Evolutionary conservation across 2,888 invertebrate genomes (phyloP).

Genomic region (Hoplodrina ambigua): DNA sequence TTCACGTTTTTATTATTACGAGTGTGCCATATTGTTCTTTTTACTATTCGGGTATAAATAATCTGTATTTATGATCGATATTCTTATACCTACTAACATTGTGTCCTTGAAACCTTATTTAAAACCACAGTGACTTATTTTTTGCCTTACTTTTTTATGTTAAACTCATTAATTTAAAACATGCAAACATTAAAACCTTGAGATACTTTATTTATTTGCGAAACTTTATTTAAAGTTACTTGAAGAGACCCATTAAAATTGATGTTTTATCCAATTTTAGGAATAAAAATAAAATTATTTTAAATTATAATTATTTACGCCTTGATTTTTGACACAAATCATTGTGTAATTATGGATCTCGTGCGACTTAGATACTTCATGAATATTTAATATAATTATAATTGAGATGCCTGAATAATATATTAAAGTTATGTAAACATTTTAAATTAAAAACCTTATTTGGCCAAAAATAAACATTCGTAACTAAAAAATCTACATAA

Average conservation of each 20-base stretch:
- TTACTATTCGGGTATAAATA: too few species aligned
- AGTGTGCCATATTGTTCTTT: too few species aligned
- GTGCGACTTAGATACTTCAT: slow-evolving; percentile 29
- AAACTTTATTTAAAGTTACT: not conserved
- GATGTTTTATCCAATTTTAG: not conserved
- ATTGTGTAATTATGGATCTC: slow-evolving; percentile 30
- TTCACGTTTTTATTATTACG: too few species aligned
- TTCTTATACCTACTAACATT: too few species aligned
- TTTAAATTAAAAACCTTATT: slow-evolving; percentile 1
- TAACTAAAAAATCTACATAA: not conserved
- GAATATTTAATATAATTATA: slow-evolving; percentile 27
- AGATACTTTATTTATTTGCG: not conserved
- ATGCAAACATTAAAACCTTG: not conserved
- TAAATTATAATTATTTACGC: slow-evolving; percentile 29
- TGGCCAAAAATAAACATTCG: not conserved
- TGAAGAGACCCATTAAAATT: not conserved
- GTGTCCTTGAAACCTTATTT: not conserved
- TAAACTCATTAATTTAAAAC: not conserved
- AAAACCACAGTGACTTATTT: too few species aligned
- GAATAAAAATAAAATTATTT: not conserved
- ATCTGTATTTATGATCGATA: too few species aligned
- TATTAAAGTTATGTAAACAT: slow-evolving; percentile 37
- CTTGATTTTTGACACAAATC: slow-evolving; percentile 23
- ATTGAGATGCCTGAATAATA: slow-evolving; percentile 31
- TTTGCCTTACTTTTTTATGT: not conserved